Percentiles rank a stretch among this genome's conserved stretches.
Evolutionary conservation across 1,140 invertebrate genomes (phyloP).

Genomic region (Megalopta genalis): DNA sequence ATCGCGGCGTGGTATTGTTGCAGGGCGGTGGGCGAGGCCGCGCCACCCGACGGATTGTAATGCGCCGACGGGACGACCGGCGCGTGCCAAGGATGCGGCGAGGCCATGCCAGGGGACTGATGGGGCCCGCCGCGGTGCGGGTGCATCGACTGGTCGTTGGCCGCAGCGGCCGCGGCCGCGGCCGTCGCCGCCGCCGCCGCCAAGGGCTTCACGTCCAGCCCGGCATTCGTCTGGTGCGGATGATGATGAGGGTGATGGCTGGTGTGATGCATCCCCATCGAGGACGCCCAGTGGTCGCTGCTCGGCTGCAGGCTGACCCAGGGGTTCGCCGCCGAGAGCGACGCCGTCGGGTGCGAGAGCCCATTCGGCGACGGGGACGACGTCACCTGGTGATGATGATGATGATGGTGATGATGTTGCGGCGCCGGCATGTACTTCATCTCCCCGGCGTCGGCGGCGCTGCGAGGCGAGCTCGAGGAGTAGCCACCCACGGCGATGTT

Average conservation of each 20-base stretch:
- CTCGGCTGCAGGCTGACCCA: constrained; percentile 90
- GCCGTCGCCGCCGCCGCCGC: constrained; percentile 75
- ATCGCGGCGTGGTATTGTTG: constrained; percentile 90
- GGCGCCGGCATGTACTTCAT: constrained; percentile 95
- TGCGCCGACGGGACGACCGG: constrained; percentile 90
- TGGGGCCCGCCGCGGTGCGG: constrained; percentile 80
- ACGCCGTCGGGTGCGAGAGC: constrained; percentile 84
- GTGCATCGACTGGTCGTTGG: constrained; percentile 81
- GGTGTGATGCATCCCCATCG: constrained; percentile 81
- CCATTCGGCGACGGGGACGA: constrained; percentile 84
- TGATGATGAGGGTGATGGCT: constrained; percentile 85
- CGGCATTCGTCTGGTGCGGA: constrained; percentile 80
- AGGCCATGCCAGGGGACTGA: constrained; percentile 83
- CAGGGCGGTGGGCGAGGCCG: constrained; percentile 86
- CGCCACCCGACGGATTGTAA: constrained; percentile 86
- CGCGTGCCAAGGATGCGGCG: constrained; percentile 91
- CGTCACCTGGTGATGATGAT: constrained; percentile 86
- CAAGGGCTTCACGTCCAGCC: constrained; percentile 86
- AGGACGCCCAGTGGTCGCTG: constrained; percentile 89
- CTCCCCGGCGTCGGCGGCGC: constrained; percentile 89
- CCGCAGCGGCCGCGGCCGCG: constrained; percentile 70
- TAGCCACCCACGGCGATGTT: constrained; percentile 85
- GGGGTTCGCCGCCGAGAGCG: constrained; percentile 84
- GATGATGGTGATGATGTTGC: constrained; percentile 88
- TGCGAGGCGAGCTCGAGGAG: constrained; percentile 88